phyloP scores from a whole-genome alignment of 1,140 invertebrate genomes.

The Drosophila ohnishii region DNA sequence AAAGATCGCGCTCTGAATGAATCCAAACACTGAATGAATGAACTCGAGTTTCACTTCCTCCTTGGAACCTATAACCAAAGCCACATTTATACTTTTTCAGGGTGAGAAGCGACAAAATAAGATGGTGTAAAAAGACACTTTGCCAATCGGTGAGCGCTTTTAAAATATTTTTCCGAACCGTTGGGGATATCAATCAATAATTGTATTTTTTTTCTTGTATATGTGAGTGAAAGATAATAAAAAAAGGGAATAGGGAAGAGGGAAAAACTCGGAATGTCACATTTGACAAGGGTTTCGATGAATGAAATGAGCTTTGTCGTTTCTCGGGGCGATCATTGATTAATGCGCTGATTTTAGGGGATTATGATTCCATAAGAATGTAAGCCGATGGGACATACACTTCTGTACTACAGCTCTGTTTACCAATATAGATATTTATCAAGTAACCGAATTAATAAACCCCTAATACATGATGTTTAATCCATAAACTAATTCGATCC shows the following conservation, averaged over 20 bases:
- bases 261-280: conserved; percentile 17
- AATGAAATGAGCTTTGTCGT: conserved; percentile 35
- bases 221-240: conserved; percentile 8
- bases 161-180: conserved; percentile 38
- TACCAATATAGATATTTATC: background rate
- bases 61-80: conserved; percentile 17
- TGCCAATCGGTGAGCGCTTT: conserved; percentile 20
- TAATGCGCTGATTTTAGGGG: conserved; percentile 22
- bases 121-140: conserved; percentile 20
- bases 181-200: conserved; percentile 48
- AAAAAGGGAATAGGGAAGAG: background rate
- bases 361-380: conserved; percentile 29
- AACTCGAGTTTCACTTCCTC: conserved; percentile 44
- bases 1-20: conserved; percentile 51
- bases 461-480: background rate
- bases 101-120: conserved; percentile 12
- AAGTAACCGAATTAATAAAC: background rate
- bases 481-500: background rate
- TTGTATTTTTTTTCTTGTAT: conserved; percentile 14
- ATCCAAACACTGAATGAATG: conserved; percentile 44
- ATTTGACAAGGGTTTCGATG: conserved; percentile 48
- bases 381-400: background rate
- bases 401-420: background rate
- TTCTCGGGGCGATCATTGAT: conserved; percentile 31
- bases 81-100: background rate